Percentiles rank a stretch among this genome's conserved stretches.
These are phyloP conservation scores for Tineola bisselliella DNA, from an alignment of 2,888 invertebrate species.

Conservation along the genomic window DNA sequence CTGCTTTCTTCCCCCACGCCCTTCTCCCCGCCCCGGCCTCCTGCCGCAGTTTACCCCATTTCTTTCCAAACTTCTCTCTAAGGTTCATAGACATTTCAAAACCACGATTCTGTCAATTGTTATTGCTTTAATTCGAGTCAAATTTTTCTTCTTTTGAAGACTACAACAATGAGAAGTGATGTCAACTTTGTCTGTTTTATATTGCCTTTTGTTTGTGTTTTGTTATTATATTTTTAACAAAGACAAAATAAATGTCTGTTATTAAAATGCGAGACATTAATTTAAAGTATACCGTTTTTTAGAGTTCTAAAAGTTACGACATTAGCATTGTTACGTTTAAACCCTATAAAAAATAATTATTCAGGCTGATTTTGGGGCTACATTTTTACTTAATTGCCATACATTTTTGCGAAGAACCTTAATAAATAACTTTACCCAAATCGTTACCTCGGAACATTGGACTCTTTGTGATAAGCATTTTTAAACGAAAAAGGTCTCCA, in stretches of 20 bases:
- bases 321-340: background rate
- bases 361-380: background rate
- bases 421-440: background rate
- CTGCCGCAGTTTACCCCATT: constrained; percentile 6
- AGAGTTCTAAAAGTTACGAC: background rate
- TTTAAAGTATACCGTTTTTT: background rate
- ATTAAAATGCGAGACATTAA: background rate
- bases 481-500: background rate
- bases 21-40: background rate
- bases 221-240: constrained; percentile 1
- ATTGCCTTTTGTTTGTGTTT: background rate
- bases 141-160: background rate
- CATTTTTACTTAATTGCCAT: background rate
- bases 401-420: background rate
- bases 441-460: background rate
- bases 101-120: background rate
- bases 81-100: constrained; percentile 7
- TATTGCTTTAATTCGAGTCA: constrained; percentile 3
- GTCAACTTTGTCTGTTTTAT: constrained; percentile 1
- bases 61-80: constrained; percentile 2
- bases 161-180: background rate
- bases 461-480: background rate
- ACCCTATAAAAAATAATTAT: background rate
- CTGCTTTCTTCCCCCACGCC: background rate
- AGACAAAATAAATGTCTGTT: background rate